Evolutionary conservation across 2,113 vertebrate genomes (phyloP).

Genomic region (Ptilorrhoa leucosticta): DNA sequence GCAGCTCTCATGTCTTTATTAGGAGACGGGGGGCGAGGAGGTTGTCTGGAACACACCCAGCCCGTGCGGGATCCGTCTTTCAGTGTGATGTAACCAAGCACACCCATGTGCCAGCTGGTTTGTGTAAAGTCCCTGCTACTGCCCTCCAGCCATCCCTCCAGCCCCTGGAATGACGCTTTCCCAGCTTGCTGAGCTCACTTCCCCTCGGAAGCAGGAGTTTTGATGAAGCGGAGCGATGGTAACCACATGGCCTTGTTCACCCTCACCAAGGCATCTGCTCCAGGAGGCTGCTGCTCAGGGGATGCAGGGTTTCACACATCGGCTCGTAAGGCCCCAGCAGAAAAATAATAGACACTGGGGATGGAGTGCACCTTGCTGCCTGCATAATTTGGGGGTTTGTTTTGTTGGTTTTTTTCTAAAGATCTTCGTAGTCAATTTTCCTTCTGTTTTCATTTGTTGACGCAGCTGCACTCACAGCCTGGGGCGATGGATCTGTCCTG

Average conservation of each 20-base stretch:
- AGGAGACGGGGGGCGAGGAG: conserved; percentile 19
- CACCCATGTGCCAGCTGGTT: conserved; percentile 60
- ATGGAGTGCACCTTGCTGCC: neutral
- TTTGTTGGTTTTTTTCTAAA: neutral
- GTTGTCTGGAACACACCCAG: conserved; percentile 38
- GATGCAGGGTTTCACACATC: neutral
- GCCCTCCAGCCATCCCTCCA: neutral
- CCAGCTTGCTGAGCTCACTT: conserved; percentile 26
- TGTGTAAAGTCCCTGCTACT: neutral
- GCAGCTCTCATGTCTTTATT: neutral
- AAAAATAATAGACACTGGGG: neutral
- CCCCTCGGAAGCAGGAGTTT: neutral
- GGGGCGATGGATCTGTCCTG: neutral
- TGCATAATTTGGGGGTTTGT: neutral
- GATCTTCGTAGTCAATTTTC: neutral
- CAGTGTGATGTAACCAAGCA: conserved; percentile 54
- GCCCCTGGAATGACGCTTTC: neutral
- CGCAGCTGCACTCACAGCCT: conserved; percentile 39
- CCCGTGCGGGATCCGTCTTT: conserved; percentile 8
- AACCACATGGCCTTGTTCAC: neutral
- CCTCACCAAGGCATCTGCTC: neutral
- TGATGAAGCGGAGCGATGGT: conserved; percentile 33
- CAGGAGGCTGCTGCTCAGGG: neutral
- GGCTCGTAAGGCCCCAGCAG: neutral
- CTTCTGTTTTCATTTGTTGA: conserved; percentile 38